Evolutionary conservation across 2,888 invertebrate species (phyloP).

Genomic region (Molanna angustata): DNA sequence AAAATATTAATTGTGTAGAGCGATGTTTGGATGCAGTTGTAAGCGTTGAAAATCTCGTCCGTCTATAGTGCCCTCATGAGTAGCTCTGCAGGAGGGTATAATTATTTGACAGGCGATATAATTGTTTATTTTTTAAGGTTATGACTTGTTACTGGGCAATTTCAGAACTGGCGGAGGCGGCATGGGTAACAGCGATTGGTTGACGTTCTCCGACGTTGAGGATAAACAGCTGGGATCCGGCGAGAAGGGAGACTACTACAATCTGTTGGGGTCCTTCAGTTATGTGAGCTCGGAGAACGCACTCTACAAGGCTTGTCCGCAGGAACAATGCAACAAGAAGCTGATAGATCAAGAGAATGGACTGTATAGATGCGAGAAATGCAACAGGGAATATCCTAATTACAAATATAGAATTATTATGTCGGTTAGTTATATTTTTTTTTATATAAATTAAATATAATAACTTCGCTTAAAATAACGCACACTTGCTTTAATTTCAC

Average conservation of each 20-base stretch:
- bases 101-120: too few species aligned
- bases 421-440: slow-evolving; percentile 57
- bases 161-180: slow-evolving; percentile 44
- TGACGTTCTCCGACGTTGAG: slow-evolving; percentile 73
- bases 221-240: slow-evolving; percentile 66
- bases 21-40: too few species aligned
- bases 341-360: slow-evolving; percentile 85
- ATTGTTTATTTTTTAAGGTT: too few species aligned
- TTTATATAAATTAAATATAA: too few species aligned
- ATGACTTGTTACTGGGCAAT: too few species aligned
- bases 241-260: slow-evolving; percentile 81
- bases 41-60: too few species aligned
- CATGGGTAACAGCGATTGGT: slow-evolving; percentile 62
- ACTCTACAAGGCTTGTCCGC: slow-evolving; percentile 89
- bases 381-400: slow-evolving; percentile 76
- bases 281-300: slow-evolving; percentile 79
- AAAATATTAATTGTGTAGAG: too few species aligned
- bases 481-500: too few species aligned
- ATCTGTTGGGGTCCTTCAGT: slow-evolving; percentile 73
- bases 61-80: too few species aligned
- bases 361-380: slow-evolving; percentile 92
- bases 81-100: too few species aligned
- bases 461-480: too few species aligned
- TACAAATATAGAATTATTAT: slow-evolving; percentile 84
- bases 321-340: slow-evolving; percentile 92